A percentile compares a stretch with the other conserved stretches of the same genome.
Evolutionary conservation across 2,113 vertebrate genomes (phyloP).

Genomic region (Eonycteris spelaea): DNA sequence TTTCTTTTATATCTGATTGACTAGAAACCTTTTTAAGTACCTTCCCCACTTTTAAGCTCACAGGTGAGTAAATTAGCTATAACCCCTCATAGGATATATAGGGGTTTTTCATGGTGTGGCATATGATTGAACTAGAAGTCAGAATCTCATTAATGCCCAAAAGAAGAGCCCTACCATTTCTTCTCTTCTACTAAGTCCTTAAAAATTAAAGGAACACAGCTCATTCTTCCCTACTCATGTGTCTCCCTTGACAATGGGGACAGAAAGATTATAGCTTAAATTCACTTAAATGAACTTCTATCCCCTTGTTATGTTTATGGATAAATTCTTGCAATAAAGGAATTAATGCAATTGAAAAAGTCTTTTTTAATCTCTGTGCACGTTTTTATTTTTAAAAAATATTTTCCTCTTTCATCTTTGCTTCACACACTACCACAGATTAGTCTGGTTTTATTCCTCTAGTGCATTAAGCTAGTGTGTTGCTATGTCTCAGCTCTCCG

Average conservation of each 20-base stretch:
- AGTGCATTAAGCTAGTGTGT: conserved; percentile 76
- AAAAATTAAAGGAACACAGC: not conserved
- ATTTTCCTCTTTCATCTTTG: conserved; percentile 79
- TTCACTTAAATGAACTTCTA: not conserved
- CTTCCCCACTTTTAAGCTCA: not conserved
- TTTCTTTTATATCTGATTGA: not conserved
- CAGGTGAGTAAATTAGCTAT: not conserved
- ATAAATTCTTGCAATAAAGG: conserved; percentile 26
- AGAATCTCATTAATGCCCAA: not conserved
- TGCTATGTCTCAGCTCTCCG: conserved; percentile 79
- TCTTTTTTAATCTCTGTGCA: conserved; percentile 72
- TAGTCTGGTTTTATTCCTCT: conserved; percentile 77
- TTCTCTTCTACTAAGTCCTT: not conserved
- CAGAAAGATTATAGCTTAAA: not conserved
- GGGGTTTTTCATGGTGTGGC: not conserved
- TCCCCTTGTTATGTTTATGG: conserved; percentile 49
- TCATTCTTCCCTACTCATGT: not conserved
- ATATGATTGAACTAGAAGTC: not conserved
- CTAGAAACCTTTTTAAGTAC: not conserved
- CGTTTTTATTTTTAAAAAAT: not conserved
- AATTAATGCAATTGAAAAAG: conserved; percentile 56
- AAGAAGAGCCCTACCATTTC: not conserved
- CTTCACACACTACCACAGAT: conserved; percentile 77
- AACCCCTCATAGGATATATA: not conserved
- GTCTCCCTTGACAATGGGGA: not conserved